These are phyloP conservation scores for Pelecanus crispus DNA, from an alignment of 2,113 vertebrate genomes.

Conservation along the genomic window DNA sequence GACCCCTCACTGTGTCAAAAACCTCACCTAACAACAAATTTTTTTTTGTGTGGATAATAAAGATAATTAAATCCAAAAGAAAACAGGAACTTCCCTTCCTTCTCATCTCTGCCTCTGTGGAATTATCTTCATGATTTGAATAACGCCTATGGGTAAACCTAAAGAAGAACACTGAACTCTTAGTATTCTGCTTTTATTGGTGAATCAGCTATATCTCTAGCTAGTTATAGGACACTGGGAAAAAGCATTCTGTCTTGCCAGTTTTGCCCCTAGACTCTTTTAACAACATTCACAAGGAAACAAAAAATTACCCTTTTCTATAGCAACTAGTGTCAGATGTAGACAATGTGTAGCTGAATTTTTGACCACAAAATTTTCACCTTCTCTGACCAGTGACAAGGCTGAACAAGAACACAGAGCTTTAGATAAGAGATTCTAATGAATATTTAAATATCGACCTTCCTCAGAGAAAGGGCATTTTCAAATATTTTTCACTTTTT, in stretches of 20 bases:
- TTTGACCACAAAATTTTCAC: constrained; percentile 13
- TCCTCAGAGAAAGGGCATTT: neutral
- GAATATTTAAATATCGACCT: constrained; percentile 22
- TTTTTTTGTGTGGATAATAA: neutral
- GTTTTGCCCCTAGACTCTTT: neutral
- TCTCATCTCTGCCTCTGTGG: neutral
- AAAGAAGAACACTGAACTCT: neutral
- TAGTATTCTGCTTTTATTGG: neutral
- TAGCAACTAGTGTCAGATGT: neutral
- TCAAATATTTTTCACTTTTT: neutral
- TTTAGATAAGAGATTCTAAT: neutral
- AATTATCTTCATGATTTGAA: neutral
- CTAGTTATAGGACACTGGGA: neutral
- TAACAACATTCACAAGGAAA: neutral
- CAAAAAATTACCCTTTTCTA: neutral
- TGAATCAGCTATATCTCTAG: neutral
- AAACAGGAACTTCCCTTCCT: neutral
- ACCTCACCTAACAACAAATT: neutral
- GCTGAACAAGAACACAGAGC: neutral
- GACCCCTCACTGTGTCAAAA: neutral
- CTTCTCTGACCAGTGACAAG: constrained; percentile 22
- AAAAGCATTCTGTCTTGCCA: constrained; percentile 15
- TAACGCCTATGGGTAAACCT: neutral
- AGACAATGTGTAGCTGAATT: neutral
- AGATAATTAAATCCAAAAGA: neutral